phyloP scores from a whole-genome alignment of 2,797 vertebrate species.

The Enteromius argenteus region DNA sequence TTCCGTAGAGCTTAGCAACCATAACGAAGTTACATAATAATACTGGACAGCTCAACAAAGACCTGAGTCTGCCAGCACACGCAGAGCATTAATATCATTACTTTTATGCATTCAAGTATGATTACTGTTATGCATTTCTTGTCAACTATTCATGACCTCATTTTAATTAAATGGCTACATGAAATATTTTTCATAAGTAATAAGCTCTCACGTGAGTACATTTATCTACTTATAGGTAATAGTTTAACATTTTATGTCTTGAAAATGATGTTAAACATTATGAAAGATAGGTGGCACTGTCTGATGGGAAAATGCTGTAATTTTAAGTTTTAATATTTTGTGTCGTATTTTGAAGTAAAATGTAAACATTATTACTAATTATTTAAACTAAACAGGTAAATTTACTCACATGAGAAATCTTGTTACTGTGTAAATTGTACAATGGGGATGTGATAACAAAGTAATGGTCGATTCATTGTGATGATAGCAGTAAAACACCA shows the following conservation, averaged over 20 bases:
- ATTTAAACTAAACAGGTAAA: background rate
- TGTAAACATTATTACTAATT: background rate
- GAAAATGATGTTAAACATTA: slow-evolving; percentile 3
- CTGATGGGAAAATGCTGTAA: background rate
- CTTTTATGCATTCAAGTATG: background rate
- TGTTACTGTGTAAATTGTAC: background rate
- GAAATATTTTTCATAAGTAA: background rate
- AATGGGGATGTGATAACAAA: background rate
- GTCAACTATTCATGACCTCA: background rate
- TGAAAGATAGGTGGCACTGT: slow-evolving; percentile 30
- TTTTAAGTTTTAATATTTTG: background rate
- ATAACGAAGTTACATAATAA: background rate
- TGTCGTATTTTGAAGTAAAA: background rate
- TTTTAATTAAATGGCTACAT: background rate
- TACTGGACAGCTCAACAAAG: slow-evolving; percentile 2
- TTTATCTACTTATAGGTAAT: background rate
- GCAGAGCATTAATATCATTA: background rate
- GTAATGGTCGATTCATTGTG: background rate
- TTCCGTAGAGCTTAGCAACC: slow-evolving; percentile 11
- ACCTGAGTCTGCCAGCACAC: background rate
- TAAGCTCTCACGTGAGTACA: background rate
- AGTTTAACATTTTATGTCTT: background rate
- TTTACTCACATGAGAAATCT: background rate
- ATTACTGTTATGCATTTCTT: background rate
- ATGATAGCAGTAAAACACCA: background rate